Conservation (phyloP, 2,888 invertebrate genomes). For the Melieria picta region DNA sequence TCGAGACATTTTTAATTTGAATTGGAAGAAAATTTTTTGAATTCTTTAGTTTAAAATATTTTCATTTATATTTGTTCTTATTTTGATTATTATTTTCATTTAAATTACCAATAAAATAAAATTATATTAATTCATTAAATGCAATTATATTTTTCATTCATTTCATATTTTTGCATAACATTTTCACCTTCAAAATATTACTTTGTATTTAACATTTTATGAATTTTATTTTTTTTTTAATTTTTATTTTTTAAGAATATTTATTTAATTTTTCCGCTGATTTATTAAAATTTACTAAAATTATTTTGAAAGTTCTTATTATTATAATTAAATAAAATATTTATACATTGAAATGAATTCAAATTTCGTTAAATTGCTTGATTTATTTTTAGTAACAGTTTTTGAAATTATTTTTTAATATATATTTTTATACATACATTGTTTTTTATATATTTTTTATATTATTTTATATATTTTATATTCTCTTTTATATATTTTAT, state of each 20-base stretch:
- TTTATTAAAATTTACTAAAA: background rate
- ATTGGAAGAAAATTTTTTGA: background rate
- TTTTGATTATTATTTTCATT: too few species aligned
- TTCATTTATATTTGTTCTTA: too few species aligned
- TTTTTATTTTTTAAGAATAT: too few species aligned
- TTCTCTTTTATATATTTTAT: slow-evolving; percentile 18
- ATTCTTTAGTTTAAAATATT: too few species aligned
- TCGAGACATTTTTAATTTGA: background rate
- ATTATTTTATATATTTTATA: slow-evolving; percentile 38
- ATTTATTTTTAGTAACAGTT: slow-evolving; percentile 5
- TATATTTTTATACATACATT: slow-evolving; percentile 20
- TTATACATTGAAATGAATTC: slow-evolving; percentile 27
- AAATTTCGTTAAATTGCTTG: slow-evolving; percentile 32
- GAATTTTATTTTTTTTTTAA: too few species aligned
- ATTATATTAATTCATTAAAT: too few species aligned
- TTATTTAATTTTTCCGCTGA: background rate
- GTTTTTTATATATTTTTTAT: slow-evolving; percentile 35
- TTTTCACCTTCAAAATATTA: too few species aligned
- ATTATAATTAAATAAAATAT: slow-evolving; percentile 33
- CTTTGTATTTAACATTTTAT: too few species aligned
- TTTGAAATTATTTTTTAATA: slow-evolving; percentile 15
- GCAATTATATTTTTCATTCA: too few species aligned
- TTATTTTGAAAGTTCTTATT: slow-evolving; percentile 14
- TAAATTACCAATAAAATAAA: too few species aligned
- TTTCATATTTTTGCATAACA: too few species aligned